A percentile compares a stretch with the other conserved stretches of the same genome.
Evolutionary conservation across 1,140 invertebrate species (phyloP).

Genomic region (Protaetia brevitarsis): DNA sequence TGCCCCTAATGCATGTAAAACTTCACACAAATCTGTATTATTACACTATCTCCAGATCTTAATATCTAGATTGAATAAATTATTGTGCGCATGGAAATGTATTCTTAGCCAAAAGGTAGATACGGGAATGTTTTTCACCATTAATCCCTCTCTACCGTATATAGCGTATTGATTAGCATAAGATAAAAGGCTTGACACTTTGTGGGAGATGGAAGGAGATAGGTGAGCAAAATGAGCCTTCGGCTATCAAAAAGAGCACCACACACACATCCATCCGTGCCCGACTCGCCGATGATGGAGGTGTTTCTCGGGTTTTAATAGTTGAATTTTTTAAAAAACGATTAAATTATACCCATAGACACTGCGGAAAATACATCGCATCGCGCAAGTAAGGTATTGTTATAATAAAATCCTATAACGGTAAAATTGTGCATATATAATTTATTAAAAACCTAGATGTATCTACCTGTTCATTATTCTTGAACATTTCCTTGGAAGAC

Average conservation of each 20-base stretch:
- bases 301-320: constrained; percentile 11
- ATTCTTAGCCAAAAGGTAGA: constrained; percentile 21
- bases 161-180: constrained; percentile 20
- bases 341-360: background rate
- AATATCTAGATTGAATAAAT: constrained; percentile 23
- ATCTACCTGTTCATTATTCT: no score
- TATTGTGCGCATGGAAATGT: constrained; percentile 19
- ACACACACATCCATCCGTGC: background rate
- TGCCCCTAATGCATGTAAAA: constrained; percentile 30
- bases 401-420: background rate
- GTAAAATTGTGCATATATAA: no score
- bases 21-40: constrained; percentile 29
- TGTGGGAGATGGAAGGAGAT: constrained; percentile 10
- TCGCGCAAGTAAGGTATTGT: background rate
- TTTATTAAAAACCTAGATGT: no score
- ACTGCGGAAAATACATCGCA: background rate
- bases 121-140: constrained; percentile 14
- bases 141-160: constrained; percentile 5
- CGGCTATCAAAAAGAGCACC: background rate
- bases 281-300: background rate
- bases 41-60: constrained; percentile 28
- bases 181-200: constrained; percentile 20
- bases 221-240: background rate
- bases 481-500: no score
- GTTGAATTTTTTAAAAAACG: constrained; percentile 8